These are phyloP conservation scores for Rhodophaea formosa DNA, from an alignment of 2,888 invertebrate genomes.

Conservation along the genomic window DNA sequence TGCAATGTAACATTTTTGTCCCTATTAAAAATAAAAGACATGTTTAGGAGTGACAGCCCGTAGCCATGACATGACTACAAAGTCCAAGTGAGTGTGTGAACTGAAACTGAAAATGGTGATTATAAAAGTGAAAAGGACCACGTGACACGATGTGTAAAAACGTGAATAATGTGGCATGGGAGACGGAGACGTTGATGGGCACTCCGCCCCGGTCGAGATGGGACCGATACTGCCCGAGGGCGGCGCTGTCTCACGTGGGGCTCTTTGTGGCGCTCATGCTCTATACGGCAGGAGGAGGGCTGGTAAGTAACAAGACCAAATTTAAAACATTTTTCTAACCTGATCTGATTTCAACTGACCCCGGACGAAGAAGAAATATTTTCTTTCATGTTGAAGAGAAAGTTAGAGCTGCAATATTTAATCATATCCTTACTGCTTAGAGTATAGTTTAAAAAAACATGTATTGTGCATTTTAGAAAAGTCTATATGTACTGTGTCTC, in stretches of 20 bases:
- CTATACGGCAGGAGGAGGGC: constrained; percentile 89
- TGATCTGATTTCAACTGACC: too few relatives aligned
- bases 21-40: too few relatives aligned
- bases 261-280: constrained; percentile 87
- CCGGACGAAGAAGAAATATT: too few relatives aligned
- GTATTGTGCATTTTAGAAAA: too few relatives aligned
- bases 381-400: too few relatives aligned
- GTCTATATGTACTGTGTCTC: too few relatives aligned
- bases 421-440: too few relatives aligned
- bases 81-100: constrained; percentile 15
- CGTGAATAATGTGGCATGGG: constrained; percentile 71
- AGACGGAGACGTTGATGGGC: constrained; percentile 77
- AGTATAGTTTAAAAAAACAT: too few relatives aligned
- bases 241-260: constrained; percentile 86
- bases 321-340: neutral
- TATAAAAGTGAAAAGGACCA: constrained; percentile 34
- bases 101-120: constrained; percentile 27
- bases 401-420: too few relatives aligned
- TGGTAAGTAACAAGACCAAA: constrained; percentile 79
- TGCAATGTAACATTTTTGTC: too few relatives aligned
- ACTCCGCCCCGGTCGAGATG: constrained; percentile 62
- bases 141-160: constrained; percentile 65
- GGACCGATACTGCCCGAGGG: constrained; percentile 83
- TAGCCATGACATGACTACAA: constrained; percentile 14
- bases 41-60: too few relatives aligned